Percentiles rank a stretch among this genome's conserved stretches.
Conservation (phyloP, 1,140 invertebrate genomes). For the Rhopalosiphum maidis region DNA sequence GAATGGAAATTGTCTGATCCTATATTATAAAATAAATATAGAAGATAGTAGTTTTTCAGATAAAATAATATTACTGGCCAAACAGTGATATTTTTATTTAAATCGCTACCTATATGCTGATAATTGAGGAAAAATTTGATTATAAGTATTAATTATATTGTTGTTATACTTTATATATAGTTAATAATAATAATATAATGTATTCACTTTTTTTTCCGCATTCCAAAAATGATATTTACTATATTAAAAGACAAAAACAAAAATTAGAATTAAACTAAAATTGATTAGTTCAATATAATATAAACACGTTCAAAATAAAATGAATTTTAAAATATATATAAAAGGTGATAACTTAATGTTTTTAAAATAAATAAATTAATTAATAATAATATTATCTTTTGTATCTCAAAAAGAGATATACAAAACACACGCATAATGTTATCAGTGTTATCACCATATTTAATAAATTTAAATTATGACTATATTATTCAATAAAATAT, state of each 20-base stretch:
- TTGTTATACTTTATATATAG: not conserved
- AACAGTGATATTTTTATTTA: not conserved
- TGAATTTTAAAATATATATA: not conserved
- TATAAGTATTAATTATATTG: not conserved
- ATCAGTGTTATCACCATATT: not conserved
- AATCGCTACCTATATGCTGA: not conserved
- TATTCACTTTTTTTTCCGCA: not conserved
- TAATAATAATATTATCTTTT: not conserved
- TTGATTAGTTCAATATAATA: not conserved
- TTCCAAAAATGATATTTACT: not conserved
- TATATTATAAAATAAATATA: not conserved
- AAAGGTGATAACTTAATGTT: not conserved
- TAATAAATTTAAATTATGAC: not conserved
- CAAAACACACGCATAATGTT: not conserved
- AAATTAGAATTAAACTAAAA: not conserved
- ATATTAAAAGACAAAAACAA: not conserved
- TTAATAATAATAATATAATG: not conserved
- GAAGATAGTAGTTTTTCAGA: too few relatives aligned
- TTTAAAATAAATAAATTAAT: not conserved
- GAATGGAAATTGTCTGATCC: not conserved
- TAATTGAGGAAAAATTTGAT: not conserved
- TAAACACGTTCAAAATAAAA: not conserved
- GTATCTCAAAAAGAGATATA: not conserved
- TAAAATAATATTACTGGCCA: not conserved
- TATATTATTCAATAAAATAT: not conserved